Evolutionary conservation across 2,888 invertebrate species (phyloP).

Genomic region (Mechanitis messenoides): DNA sequence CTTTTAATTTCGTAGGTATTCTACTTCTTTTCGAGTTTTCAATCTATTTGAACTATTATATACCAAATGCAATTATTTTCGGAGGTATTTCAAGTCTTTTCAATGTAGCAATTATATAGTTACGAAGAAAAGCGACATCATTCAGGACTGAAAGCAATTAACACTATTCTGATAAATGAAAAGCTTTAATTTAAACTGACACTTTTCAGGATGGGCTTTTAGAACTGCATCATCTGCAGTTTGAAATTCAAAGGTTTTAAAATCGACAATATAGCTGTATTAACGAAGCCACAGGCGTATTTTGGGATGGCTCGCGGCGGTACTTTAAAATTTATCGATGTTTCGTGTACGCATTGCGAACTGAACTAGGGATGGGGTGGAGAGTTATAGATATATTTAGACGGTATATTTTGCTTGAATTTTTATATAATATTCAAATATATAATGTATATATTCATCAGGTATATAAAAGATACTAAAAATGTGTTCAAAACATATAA

Average conservation of each 20-base stretch:
- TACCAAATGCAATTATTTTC: no score
- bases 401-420: no score
- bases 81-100: neutral
- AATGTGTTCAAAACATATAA: no score
- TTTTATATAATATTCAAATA: no score
- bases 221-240: conserved; percentile 29
- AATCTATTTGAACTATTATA: neutral
- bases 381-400: conserved; percentile 1
- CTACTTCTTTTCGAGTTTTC: neutral
- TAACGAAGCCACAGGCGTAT: conserved; percentile 36
- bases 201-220: conserved; percentile 23
- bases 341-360: conserved; percentile 54
- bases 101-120: neutral
- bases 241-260: conserved; percentile 31
- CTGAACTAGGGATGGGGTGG: neutral
- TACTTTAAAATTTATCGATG: conserved; percentile 73
- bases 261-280: conserved; percentile 33
- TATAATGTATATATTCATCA: no score
- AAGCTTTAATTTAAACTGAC: conserved; percentile 24
- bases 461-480: no score
- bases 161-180: conserved; percentile 12
- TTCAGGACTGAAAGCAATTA: conserved; percentile 4
- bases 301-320: conserved; percentile 53
- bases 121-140: neutral
- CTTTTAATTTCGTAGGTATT: neutral